Evolutionary conservation across 2,888 invertebrate genomes (phyloP).

Genomic region (Protophormia terraenovae): DNA sequence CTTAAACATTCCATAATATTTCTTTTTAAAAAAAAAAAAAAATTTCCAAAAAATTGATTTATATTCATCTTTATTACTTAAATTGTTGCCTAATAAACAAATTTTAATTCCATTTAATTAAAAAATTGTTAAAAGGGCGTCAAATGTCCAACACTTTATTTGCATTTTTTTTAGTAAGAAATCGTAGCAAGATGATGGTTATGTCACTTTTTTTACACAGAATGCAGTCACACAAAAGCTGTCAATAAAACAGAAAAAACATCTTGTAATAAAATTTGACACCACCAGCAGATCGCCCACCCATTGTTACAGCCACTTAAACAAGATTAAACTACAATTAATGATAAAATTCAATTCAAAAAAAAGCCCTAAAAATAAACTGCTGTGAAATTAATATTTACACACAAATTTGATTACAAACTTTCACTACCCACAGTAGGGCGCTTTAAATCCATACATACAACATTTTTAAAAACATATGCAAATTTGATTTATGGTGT

Average conservation of each 20-base stretch:
- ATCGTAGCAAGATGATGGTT: no score
- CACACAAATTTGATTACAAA: background rate
- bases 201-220: no score
- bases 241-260: background rate
- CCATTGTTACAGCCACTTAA: background rate
- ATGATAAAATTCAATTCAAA: background rate
- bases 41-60: background rate
- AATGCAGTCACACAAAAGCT: no score
- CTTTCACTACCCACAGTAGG: constrained; percentile 44
- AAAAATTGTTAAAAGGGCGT: background rate
- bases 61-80: no score
- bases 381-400: background rate
- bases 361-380: background rate
- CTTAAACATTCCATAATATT: no score
- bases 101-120: background rate
- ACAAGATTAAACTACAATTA: background rate
- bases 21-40: no score
- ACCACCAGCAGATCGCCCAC: constrained; percentile 12
- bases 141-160: background rate
- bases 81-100: no score
- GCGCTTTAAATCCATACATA: background rate
- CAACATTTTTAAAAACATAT: background rate
- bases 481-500: constrained; percentile 24
- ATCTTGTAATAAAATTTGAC: background rate
- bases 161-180: no score